A percentile compares a stretch with the other conserved stretches of the same genome.
Evolutionary conservation across 2,113 vertebrate genomes (phyloP).

Genomic region (Chloebia gouldiae): DNA sequence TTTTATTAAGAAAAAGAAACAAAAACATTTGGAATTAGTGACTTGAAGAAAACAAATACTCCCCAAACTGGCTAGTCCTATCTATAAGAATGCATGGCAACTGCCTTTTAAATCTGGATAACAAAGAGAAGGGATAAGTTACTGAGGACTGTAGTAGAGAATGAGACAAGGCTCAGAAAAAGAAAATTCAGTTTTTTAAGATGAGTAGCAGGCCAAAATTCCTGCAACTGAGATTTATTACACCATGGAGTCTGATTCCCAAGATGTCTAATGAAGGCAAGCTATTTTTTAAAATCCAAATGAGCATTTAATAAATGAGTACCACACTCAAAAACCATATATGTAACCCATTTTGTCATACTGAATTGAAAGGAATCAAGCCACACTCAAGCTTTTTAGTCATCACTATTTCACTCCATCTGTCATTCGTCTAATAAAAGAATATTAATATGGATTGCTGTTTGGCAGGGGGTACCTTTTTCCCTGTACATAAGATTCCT

Average conservation of each 20-base stretch:
- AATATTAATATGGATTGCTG: conserved; percentile 6
- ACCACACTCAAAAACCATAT: conserved; percentile 5
- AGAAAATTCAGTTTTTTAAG: conserved; percentile 6
- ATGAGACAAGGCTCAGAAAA: neutral
- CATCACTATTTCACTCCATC: conserved; percentile 36
- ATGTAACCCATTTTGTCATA: conserved; percentile 16
- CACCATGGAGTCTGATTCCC: conserved; percentile 19
- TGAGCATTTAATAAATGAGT: conserved; percentile 49
- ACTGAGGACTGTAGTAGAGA: neutral
- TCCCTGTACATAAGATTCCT: neutral
- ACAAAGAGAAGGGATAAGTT: neutral
- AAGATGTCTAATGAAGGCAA: conserved; percentile 37
- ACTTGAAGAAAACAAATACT: neutral
- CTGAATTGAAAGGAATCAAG: conserved; percentile 38
- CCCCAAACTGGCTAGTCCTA: neutral
- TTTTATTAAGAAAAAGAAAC: neutral
- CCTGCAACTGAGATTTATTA: conserved; percentile 53
- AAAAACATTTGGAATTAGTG: neutral
- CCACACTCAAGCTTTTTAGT: conserved; percentile 38
- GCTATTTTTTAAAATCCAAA: conserved; percentile 56
- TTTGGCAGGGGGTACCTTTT: neutral
- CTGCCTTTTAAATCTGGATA: neutral
- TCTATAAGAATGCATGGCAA: neutral
- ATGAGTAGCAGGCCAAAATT: conserved; percentile 53
- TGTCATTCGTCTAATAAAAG: neutral